Evolutionary conservation across 2,888 invertebrate genomes (phyloP), one percentile per base, ranked within the genome.

Genomic region (Spatulosminthurus flaviceps): DNA sequence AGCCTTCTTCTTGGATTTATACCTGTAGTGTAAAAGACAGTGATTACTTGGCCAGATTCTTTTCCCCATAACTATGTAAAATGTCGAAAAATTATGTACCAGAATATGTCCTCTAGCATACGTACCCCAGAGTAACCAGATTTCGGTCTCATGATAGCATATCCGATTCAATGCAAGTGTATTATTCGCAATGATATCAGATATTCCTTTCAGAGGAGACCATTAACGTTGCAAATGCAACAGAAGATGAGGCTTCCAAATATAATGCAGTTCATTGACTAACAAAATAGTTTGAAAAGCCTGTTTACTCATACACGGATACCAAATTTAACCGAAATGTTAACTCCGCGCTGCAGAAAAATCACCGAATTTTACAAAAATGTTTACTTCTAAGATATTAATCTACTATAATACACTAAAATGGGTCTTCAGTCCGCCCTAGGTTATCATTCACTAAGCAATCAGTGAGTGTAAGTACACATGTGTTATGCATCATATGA

Each of bases 1-100:
- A 84, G 99, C 99, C 96, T 98, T 98, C 95, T 98, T 99, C 93
- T 99, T 97, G 89, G 96, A 96, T 90, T 96, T 95, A 91, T 97
- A 98, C 99, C 99, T 99, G 88, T 83, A 80, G 41, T 9, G 41
- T 41, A 9, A 13, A 41, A 41, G 13, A 41, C 13, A 9, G 41
- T 41, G 13, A 41, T 41, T 41, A 7, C 7, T 9, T 13, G 41
- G 41, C 41, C 9, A 41, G 13, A 41, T 41, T 13, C 7, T 41
- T 13, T 9, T 41, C 7, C 41, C 41, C n/a, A 11, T 73, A 51
- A 69, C 26, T 34, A 13, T 19, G 5, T 24, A 26, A 21, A 41
- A 70, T 41, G n/a, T 70, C 5, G 19, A 41, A 24, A 41, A 16
- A 22, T 0, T 24, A n/a, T 21, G 24, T 71, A 42, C 42, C 43